Evolutionary conservation across 2,113 vertebrate species (phyloP).

Genomic region (Mus pahari): DNA sequence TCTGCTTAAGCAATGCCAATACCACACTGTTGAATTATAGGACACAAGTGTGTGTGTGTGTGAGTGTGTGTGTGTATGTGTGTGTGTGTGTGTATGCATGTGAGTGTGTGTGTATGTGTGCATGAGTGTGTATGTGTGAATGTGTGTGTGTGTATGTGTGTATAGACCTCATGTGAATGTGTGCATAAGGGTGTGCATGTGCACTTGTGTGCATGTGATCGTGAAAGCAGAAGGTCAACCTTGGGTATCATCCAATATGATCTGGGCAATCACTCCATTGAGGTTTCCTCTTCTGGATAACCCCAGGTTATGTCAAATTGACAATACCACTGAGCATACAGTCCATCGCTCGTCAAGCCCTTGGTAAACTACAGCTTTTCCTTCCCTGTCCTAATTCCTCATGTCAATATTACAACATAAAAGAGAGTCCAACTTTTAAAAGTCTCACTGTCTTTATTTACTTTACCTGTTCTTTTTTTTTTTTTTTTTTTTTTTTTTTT

Average conservation of each 20-base stretch:
- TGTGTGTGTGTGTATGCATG: neutral
- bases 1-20: neutral
- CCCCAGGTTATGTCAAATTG: neutral
- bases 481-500: no score
- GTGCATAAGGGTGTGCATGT: no score
- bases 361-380: neutral
- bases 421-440: neutral
- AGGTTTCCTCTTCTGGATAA: neutral
- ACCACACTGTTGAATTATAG: neutral
- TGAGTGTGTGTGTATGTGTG: neutral
- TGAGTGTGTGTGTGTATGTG: no score
- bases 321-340: neutral
- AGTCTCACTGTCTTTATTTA: neutral
- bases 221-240: neutral
- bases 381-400: neutral
- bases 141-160: no score
- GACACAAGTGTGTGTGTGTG: rapidly evolving
- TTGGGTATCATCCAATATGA: no score
- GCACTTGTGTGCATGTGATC: neutral
- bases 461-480: no score
- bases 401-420: neutral
- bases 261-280: neutral
- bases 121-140: no score
- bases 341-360: no score
- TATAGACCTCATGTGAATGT: no score